Evolutionary conservation across 2,888 invertebrate genomes (phyloP).

Genomic region (Melitaea athalia): DNA sequence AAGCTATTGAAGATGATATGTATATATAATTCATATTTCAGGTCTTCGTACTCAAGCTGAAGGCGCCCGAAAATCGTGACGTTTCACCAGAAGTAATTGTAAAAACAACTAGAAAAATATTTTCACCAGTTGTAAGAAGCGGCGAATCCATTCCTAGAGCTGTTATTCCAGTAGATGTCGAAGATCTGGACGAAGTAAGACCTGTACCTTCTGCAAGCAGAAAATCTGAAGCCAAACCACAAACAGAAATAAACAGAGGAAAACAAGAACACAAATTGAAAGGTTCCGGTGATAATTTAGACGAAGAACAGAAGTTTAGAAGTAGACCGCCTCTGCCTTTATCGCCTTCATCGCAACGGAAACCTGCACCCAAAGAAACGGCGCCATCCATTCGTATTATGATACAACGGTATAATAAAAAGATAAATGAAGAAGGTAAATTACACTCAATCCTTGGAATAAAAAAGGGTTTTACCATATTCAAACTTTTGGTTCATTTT

Average conservation of each 20-base stretch:
- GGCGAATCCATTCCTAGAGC: conserved; percentile 79
- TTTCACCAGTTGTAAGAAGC: conserved; percentile 86
- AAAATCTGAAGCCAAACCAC: conserved; percentile 38
- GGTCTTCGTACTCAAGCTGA: conserved; percentile 73
- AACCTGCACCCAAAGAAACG: conserved; percentile 82
- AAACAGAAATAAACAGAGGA: conserved; percentile 45
- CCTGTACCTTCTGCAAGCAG: conserved; percentile 41
- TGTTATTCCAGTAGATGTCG: conserved; percentile 73
- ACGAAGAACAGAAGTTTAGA: conserved; percentile 65
- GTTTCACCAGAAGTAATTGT: conserved; percentile 87
- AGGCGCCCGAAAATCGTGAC: conserved; percentile 66
- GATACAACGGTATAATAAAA: conserved; percentile 87
- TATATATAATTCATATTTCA: conserved; percentile 46
- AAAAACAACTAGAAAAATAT: conserved; percentile 90
- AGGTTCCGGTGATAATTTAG: conserved; percentile 67
- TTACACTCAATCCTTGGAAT: background rate
- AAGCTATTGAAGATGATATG: too few relatives aligned
- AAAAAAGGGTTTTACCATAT: too few relatives aligned
- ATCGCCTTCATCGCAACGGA: conserved; percentile 83
- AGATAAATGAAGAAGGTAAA: conserved; percentile 82
- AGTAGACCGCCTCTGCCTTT: conserved; percentile 82
- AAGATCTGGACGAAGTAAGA: conserved; percentile 69
- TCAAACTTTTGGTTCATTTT: too few relatives aligned
- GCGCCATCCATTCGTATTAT: conserved; percentile 87
- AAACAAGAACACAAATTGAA: conserved; percentile 54